phyloP scores from a whole-genome alignment of 2,113 vertebrate genomes.

The Hystrix brachyura region DNA sequence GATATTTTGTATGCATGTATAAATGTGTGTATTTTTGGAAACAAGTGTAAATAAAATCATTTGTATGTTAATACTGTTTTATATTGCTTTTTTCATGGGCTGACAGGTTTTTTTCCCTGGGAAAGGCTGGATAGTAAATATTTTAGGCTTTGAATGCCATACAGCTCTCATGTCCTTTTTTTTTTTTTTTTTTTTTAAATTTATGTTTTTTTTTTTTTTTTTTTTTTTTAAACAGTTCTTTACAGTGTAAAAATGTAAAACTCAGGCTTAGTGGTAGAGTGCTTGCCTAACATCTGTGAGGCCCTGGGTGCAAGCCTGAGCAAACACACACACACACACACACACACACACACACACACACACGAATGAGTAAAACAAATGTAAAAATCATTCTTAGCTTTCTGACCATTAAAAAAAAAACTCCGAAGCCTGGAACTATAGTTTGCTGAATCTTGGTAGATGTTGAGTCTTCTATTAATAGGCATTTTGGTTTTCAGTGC shows the following conservation, averaged over 20 bases:
- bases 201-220: not conserved
- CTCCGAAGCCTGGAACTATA: not conserved
- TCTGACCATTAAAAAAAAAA: not conserved
- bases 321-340: not conserved
- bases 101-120: not conserved
- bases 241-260: not conserved
- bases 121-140: slow-evolving; percentile 20
- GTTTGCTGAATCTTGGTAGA: not conserved
- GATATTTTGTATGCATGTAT: not conserved
- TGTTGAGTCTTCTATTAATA: not conserved
- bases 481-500: not conserved
- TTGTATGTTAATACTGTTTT: not conserved
- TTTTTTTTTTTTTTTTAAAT: not conserved
- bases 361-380: not conserved
- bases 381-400: slow-evolving; percentile 41
- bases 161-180: not conserved
- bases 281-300: not conserved
- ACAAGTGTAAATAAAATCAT: not conserved
- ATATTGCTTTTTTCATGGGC: not conserved
- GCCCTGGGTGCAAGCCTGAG: not conserved
- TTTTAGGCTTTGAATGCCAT: slow-evolving; percentile 26
- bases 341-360: not conserved
- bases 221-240: not conserved
- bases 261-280: not conserved
- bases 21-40: not conserved